A percentile compares a stretch with the other conserved stretches of the same genome.
These are phyloP conservation scores for Iphiclides podalirius DNA, from an alignment of 2,888 invertebrate species.

Conservation along the genomic window DNA sequence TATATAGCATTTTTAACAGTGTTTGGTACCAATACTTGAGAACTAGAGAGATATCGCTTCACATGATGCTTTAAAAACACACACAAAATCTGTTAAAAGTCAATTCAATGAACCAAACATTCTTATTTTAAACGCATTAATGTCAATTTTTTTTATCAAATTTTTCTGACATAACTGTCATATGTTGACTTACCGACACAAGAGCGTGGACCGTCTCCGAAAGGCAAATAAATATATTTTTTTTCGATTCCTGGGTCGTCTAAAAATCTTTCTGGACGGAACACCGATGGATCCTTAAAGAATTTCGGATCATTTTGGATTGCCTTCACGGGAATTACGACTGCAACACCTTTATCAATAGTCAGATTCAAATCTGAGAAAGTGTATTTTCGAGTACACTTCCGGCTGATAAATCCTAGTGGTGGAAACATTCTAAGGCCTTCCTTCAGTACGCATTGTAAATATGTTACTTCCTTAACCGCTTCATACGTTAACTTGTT, in stretches of 20 bases:
- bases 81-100: no score
- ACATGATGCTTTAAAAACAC: no score
- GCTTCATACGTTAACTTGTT: slow-evolving; percentile 37
- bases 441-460: slow-evolving; percentile 40
- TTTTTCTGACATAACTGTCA: no score
- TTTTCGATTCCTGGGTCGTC: slow-evolving; percentile 27
- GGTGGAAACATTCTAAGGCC: slow-evolving; percentile 39
- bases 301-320: slow-evolving; percentile 39
- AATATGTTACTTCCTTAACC: slow-evolving; percentile 34
- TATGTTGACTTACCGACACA: slow-evolving; percentile 41
- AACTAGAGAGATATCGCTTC: no score
- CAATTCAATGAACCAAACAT: no score
- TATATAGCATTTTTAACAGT: no score
- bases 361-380: slow-evolving; percentile 36
- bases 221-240: slow-evolving; percentile 36
- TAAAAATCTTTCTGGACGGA: slow-evolving; percentile 40
- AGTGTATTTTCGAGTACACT: slow-evolving; percentile 33
- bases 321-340: slow-evolving; percentile 39
- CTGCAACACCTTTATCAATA: slow-evolving; percentile 36
- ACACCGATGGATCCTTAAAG: slow-evolving; percentile 39
- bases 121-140: no score
- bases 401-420: slow-evolving; percentile 30
- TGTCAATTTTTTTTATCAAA: no score
- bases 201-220: slow-evolving; percentile 38
- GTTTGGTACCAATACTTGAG: no score